phyloP scores from a whole-genome alignment of 2,888 invertebrate genomes.

The Nomada goodeniana region DNA sequence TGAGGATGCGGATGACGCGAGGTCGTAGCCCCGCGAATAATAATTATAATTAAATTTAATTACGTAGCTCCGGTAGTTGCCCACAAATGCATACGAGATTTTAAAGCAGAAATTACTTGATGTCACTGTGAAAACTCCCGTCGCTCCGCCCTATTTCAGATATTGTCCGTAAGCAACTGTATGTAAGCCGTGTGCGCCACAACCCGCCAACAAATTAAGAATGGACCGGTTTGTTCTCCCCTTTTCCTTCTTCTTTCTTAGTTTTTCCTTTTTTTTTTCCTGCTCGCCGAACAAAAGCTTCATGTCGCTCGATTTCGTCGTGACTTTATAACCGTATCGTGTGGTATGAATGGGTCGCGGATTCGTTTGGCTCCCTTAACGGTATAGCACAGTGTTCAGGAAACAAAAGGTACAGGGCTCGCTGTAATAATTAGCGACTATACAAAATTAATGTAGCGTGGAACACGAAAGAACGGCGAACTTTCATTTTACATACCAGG shows the following conservation, averaged over 20 bases:
- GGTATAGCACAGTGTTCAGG: conserved; percentile 24
- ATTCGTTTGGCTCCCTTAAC: conserved; percentile 24
- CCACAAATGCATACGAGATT: conserved; percentile 76
- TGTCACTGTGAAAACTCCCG: conserved; percentile 46
- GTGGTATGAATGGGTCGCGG: not conserved
- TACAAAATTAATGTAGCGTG: conserved; percentile 72
- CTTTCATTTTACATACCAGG: conserved; percentile 56
- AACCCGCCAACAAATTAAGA: conserved; percentile 28
- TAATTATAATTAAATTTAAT: conserved; percentile 82
- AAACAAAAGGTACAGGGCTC: conserved; percentile 58
- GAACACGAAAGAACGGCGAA: conserved; percentile 63
- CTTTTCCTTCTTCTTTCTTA: not conserved
- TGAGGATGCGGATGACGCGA: conserved; percentile 73
- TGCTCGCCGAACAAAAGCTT: conserved; percentile 9
- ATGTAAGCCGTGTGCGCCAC: conserved; percentile 3
- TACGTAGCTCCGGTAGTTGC: conserved; percentile 77
- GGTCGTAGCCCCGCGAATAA: conserved; percentile 74
- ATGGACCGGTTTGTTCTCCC: not conserved
- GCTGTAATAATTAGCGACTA: conserved; percentile 69
- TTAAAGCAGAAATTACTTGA: conserved; percentile 71
- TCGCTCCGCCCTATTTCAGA: conserved; percentile 35
- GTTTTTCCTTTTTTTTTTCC: not conserved
- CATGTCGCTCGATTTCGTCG: conserved; percentile 30
- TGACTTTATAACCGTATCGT: conserved; percentile 4
- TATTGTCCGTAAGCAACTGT: conserved; percentile 46